Evolutionary conservation across 2,797 vertebrate species (phyloP).

Genomic region (Capromys pilorides): DNA sequence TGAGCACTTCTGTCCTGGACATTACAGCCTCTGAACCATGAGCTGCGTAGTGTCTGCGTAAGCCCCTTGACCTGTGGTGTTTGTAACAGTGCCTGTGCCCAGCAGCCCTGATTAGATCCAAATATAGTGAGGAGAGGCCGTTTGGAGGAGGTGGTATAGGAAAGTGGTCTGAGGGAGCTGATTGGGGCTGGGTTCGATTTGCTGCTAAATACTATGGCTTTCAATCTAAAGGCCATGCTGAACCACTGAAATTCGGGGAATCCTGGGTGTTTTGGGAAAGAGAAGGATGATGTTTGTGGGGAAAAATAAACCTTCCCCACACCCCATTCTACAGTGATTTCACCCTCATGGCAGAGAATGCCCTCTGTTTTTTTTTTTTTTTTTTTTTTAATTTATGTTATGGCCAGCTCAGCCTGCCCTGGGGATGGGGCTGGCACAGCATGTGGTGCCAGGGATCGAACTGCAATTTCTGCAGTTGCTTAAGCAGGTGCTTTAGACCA

Average conservation of each 20-base stretch:
- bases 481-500: too few species aligned
- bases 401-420: too few species aligned
- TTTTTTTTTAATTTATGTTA: too few species aligned
- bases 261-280: not conserved
- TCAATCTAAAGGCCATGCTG: not conserved
- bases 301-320: not conserved
- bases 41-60: not conserved
- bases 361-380: not conserved
- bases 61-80: not conserved
- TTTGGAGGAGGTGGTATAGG: too few species aligned
- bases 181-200: too few species aligned
- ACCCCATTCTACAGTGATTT: not conserved
- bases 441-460: too few species aligned
- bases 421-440: too few species aligned
- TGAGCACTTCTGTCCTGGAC: not conserved
- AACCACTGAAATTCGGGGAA: not conserved
- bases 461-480: too few species aligned
- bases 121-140: not conserved
- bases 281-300: not conserved
- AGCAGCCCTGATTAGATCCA: not conserved
- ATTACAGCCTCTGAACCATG: not conserved
- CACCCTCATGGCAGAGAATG: not conserved
- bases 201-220: not conserved
- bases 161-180: not conserved
- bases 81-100: not conserved